Conservation (phyloP, 2,797 vertebrate species). For the Spea hammondii region DNA sequence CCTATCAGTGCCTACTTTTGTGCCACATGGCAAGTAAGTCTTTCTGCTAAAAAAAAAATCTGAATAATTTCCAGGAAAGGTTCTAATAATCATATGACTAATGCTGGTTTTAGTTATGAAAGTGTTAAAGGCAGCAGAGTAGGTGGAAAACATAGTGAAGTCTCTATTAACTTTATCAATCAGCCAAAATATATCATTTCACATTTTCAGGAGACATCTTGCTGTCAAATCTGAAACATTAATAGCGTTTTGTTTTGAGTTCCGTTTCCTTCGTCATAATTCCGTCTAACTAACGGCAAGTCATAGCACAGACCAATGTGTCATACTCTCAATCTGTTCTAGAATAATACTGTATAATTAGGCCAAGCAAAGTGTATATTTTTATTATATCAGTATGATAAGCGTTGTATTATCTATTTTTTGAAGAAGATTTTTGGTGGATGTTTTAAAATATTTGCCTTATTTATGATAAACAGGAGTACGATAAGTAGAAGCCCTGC, state of each 20-base stretch:
- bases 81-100: too few relatives aligned
- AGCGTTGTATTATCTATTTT: too few relatives aligned
- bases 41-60: too few relatives aligned
- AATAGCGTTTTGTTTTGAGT: slow-evolving; percentile 29
- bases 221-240: slow-evolving; percentile 15
- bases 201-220: not conserved
- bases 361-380: not conserved
- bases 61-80: too few relatives aligned
- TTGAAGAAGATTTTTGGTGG: too few relatives aligned
- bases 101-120: not conserved
- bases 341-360: slow-evolving; percentile 33
- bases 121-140: slow-evolving; percentile 29
- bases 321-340: not conserved
- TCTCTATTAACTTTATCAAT: not conserved
- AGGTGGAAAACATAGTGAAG: not conserved
- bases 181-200: not conserved
- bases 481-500: too few relatives aligned
- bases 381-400: too few relatives aligned
- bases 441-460: too few relatives aligned
- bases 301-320: slow-evolving; percentile 1
- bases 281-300: slow-evolving; percentile 13
- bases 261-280: slow-evolving; percentile 15
- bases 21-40: too few relatives aligned
- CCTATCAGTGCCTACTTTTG: too few relatives aligned
- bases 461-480: too few relatives aligned